Conservation (phyloP, 2,797 vertebrate genomes). For the Microcaecilia unicolor region DNA sequence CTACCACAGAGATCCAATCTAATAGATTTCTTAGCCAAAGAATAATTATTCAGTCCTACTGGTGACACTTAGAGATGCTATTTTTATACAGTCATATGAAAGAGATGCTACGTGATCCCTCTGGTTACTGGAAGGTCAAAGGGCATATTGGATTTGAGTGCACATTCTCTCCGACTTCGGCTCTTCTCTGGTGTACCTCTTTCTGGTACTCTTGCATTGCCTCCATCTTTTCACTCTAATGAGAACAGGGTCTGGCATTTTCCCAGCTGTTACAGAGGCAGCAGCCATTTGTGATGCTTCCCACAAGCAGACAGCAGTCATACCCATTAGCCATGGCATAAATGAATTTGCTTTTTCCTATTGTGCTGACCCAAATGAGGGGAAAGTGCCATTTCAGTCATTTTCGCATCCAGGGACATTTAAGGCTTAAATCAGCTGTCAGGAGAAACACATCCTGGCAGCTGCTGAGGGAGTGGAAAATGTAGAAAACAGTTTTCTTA, state of each 20-base stretch:
- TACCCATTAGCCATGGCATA: neutral
- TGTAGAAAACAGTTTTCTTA: neutral
- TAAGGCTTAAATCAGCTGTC: neutral
- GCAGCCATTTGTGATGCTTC: neutral
- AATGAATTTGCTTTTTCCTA: neutral
- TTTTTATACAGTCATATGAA: too few species aligned
- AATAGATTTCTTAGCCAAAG: too few species aligned
- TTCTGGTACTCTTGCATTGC: neutral
- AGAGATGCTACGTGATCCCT: too few species aligned
- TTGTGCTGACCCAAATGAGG: neutral
- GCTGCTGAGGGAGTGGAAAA: neutral
- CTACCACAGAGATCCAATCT: too few species aligned
- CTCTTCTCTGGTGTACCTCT: too few species aligned
- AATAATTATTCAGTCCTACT: too few species aligned
- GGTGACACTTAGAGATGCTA: too few species aligned
- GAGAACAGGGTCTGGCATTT: constrained; percentile 4
- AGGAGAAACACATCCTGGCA: neutral
- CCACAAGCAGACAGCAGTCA: constrained; percentile 7
- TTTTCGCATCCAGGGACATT: neutral
- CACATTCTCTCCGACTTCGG: too few species aligned
- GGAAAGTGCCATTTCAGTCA: neutral
- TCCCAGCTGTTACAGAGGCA: constrained; percentile 1
- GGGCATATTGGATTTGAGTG: too few species aligned
- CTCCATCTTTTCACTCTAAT: neutral
- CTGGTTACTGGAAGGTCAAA: too few species aligned